Percentiles rank a stretch among this genome's conserved stretches.
Conservation (phyloP, 2,113 vertebrate genomes). For the Shinisaurus crocodilurus region DNA sequence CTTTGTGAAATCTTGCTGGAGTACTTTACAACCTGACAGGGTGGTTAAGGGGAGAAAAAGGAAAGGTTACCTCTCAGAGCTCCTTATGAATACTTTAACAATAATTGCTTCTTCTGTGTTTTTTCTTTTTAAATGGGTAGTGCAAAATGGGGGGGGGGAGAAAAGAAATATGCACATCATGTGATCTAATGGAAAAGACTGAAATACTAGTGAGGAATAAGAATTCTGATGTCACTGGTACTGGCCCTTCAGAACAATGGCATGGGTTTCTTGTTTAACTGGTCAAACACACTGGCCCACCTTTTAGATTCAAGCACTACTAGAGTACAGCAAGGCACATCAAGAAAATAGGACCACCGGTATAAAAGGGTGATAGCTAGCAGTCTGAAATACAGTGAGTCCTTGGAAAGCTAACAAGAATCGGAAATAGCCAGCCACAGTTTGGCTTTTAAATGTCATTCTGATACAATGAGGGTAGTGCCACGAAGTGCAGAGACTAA, state of each 20-base stretch:
- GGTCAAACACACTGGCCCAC: not conserved
- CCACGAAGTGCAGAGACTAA: not conserved
- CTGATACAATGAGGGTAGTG: not conserved
- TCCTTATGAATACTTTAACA: not conserved
- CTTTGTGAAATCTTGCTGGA: not conserved
- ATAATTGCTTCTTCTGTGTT: not conserved
- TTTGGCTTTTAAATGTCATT: constrained; percentile 9
- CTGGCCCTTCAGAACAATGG: not conserved
- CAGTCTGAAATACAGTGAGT: not conserved
- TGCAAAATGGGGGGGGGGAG: not conserved
- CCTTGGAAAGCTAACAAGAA: constrained; percentile 5
- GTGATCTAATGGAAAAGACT: not conserved
- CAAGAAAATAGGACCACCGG: not conserved
- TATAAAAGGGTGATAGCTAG: not conserved
- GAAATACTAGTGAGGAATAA: not conserved
- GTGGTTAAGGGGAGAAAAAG: not conserved
- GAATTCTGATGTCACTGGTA: not conserved
- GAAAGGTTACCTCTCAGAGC: not conserved
- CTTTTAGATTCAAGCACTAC: not conserved
- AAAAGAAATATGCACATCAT: not conserved
- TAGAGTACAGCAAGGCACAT: fast-evolving
- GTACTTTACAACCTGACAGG: not conserved
- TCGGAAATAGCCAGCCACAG: not conserved
- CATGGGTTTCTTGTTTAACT: not conserved
- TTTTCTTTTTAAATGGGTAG: not conserved